Base-by-base conservation (phyloP, 2,797 vertebrate genomes). In the Chiroxiphia lanceolata region DNA sequence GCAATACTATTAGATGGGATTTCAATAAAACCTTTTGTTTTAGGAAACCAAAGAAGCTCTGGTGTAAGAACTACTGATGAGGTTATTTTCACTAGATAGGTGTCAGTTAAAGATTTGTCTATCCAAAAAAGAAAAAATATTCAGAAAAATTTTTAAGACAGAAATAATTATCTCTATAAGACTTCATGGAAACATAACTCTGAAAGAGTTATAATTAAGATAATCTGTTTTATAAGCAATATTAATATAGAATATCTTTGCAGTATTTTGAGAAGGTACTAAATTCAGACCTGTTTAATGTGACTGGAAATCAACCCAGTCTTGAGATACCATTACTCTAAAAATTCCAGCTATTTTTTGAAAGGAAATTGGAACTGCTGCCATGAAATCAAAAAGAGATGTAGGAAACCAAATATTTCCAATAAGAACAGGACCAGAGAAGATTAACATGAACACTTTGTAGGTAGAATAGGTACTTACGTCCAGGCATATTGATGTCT, bases 41-140 rank as follows among this genome's bases (percentile, higher is more conserved):
- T 70, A 92, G 60, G 51, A 95, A 95, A 77, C 50, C 48, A 78
- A 74, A 92, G 27, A 69, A 83, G 18, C 15, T 94, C n/a, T 96
- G 51, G 40, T 94, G 45, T 94, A 47, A 82, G 27, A 80, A 78
- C 65, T 53, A 56, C 13, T 22, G 22, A 92, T 38, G n/a, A 74
- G 80, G 77, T 26, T 20, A 61, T 92, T 94, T 95, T 87, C 4
- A 75, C 91, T 95, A 95, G 76, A 84, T 47, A 90, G 47, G 69
- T 94, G 13, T 17, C 21, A 92, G 44, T 65, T 72, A 70, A 51
- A 83, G 7, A 56, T 68, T 75, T 96, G 16, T 50, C 25, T 72
- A 79, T 95, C 94, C 93, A 96, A 90, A 76, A 94, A 90, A 81
- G 11, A 63, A 91, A 92, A 50, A 56, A 34, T 93, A 79, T 36